Conservation (phyloP, 2,888 invertebrate species). For the Eurytoma californica region DNA sequence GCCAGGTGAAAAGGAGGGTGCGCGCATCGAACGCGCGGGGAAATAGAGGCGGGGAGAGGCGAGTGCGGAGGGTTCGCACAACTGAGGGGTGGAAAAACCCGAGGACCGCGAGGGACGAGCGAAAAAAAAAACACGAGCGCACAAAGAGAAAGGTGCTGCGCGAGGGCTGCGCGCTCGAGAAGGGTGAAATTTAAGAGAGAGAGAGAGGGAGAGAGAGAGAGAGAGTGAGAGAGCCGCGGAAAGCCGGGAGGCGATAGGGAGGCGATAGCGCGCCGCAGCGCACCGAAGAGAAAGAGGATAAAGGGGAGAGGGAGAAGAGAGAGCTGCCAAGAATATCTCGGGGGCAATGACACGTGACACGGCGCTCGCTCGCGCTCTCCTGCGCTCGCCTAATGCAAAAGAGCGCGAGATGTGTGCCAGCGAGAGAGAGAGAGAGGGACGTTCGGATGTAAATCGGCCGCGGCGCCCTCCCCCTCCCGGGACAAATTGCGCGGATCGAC, state of each 20-base stretch:
- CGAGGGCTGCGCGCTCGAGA: neutral
- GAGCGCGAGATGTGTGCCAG: slow-evolving; percentile 40
- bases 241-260: neutral
- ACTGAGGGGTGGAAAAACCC: too few relatives aligned
- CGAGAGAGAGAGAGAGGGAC: neutral
- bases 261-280: neutral
- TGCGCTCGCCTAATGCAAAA: slow-evolving; percentile 46
- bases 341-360: slow-evolving; percentile 55
- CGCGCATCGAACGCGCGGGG: too few relatives aligned
- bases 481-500: slow-evolving; percentile 41
- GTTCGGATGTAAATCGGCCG: slow-evolving; percentile 41
- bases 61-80: too few relatives aligned
- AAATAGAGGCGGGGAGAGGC: too few relatives aligned
- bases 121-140: too few relatives aligned
- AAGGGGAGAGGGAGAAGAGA: slow-evolving; percentile 45
- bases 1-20: too few relatives aligned
- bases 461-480: slow-evolving; percentile 9
- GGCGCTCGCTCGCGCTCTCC: neutral
- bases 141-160: too few relatives aligned
- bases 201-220: slow-evolving; percentile 12
- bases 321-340: slow-evolving; percentile 55
- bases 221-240: slow-evolving; percentile 16
- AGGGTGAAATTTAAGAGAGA: slow-evolving; percentile 44
- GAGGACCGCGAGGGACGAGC: too few relatives aligned
- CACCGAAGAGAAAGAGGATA: slow-evolving; percentile 31